A percentile compares a stretch with the other conserved stretches of the same genome.
Evolutionary conservation across 1,140 invertebrate species (phyloP).

Genomic region (Drosophila melanica): DNA sequence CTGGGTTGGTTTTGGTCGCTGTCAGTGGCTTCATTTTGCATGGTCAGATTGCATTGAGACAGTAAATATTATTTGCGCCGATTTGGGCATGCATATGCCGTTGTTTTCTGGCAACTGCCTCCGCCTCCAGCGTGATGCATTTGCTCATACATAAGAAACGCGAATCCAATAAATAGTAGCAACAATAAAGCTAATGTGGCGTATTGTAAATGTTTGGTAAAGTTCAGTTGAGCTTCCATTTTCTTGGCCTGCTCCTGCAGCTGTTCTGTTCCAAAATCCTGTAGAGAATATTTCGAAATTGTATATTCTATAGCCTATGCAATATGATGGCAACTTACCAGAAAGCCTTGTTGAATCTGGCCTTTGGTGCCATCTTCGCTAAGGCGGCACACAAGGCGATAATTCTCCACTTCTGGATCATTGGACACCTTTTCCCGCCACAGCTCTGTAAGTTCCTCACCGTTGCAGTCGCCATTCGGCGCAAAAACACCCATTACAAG

Average conservation of each 20-base stretch:
- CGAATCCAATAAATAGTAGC: slow-evolving; percentile 44
- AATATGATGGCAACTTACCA: background rate
- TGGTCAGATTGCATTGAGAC: slow-evolving; percentile 76
- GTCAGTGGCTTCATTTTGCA: slow-evolving; percentile 51
- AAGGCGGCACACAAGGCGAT: slow-evolving; percentile 66
- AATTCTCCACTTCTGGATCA: slow-evolving; percentile 63
- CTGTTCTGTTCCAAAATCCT: slow-evolving; percentile 11
- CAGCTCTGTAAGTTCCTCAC: slow-evolving; percentile 50
- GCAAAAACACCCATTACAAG: slow-evolving; percentile 70
- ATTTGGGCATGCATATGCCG: slow-evolving; percentile 29
- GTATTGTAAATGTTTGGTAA: slow-evolving; percentile 58
- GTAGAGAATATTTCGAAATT: background rate
- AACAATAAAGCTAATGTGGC: slow-evolving; percentile 47
- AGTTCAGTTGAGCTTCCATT: slow-evolving; percentile 43
- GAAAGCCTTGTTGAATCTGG: background rate
- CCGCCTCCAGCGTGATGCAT: background rate
- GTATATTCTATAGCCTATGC: background rate
- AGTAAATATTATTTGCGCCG: slow-evolving; percentile 83
- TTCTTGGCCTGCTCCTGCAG: background rate
- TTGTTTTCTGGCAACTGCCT: slow-evolving; percentile 19
- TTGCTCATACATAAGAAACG: slow-evolving; percentile 61
- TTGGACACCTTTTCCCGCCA: slow-evolving; percentile 55
- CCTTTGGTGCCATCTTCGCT: slow-evolving; percentile 5
- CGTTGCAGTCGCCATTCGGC: slow-evolving; percentile 1
- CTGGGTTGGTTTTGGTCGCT: slow-evolving; percentile 16